Percentiles rank a stretch among this genome's conserved stretches.
Evolutionary conservation across 2,888 invertebrate species (phyloP).

Genomic region (Imbricaverruca yamaguchii): DNA sequence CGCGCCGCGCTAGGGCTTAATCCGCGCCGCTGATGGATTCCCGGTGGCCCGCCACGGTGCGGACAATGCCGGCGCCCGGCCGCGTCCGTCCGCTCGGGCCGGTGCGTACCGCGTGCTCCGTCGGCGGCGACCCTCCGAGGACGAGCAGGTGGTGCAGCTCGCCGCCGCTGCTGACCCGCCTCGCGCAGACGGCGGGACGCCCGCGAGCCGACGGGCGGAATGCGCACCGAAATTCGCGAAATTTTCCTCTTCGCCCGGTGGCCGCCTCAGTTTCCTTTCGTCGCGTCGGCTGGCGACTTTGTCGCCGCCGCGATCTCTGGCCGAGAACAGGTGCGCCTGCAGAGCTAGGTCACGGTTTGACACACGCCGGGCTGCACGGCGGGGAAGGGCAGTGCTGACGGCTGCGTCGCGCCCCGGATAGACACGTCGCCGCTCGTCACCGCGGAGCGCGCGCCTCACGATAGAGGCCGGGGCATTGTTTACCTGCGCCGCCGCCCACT

Average conservation of each 20-base stretch:
- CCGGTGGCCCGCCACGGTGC: background rate
- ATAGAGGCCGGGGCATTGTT: slow-evolving; percentile 3
- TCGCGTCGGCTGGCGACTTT: no score
- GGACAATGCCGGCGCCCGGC: background rate
- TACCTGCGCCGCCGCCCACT: background rate
- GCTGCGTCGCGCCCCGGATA: no score
- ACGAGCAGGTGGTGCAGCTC: background rate
- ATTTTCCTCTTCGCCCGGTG: no score
- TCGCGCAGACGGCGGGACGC: background rate
- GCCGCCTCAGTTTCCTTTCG: no score
- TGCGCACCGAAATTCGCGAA: no score
- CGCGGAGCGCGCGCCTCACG: background rate
- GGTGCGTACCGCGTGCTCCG: background rate
- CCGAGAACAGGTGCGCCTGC: no score
- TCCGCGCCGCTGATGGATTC: slow-evolving; percentile 10
- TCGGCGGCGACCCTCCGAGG: background rate
- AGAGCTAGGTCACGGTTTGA: no score
- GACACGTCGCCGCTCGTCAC: no score
- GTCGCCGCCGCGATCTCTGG: no score
- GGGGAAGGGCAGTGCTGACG: no score
- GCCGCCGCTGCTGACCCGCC: background rate
- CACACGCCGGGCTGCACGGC: no score
- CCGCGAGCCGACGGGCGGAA: background rate
- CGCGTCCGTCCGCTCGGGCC: background rate
- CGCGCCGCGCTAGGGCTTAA: background rate